Base-by-base conservation (phyloP, 2,113 vertebrate species). In the Poeciliopsis retropinna region DNA sequence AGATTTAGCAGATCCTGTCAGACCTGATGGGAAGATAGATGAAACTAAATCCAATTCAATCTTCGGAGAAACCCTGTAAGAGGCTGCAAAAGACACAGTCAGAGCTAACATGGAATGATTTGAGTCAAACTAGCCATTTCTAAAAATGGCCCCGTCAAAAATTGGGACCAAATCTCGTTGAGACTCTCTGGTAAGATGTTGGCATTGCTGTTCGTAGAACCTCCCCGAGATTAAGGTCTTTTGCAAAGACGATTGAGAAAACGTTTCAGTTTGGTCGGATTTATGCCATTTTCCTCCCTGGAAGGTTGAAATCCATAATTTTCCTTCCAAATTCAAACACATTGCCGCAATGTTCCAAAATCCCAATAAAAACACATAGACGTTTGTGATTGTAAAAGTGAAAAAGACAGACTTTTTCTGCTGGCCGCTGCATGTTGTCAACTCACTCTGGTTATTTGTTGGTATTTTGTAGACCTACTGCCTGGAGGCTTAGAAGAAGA, bases 361-460 rank as follows among this genome's bases (percentile, higher is more conserved):
- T 47, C 44, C 44, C 5, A 17, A 17, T 17, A 47, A 37, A 47
- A 47, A 57, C 2, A 57, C 22, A 25, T 10, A 2, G 25, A 57
- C 9, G 22, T 57, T n/a, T 57, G 19, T 57, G 19, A 57, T 25
- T 9, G 51, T 3, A 57, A n/a, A 25, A 57, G 17, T 57, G 22
- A 10, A 10, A 57, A 57, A 57, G 9, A 57, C 7, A 57, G 22
- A 57, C 51, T 10, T n/a, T 17, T 47, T 47, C 44, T 47, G 1
- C 44, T 7, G 17, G 44, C 15, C 5, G 5, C 44, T 70, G 65
- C 81, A 66, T 67, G 77, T 81, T 85, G 87, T 83, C 75, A 87
- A 89, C 87, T 82, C 13, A 2, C 79, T 85, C 64, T 83, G 84
- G 85, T 87, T 89, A 88, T 93, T 91, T 87, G 90, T 91, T 74